These are phyloP conservation scores for Nothoprocta perdicaria DNA, from an alignment of 2,113 vertebrate species.

Conservation along the genomic window DNA sequence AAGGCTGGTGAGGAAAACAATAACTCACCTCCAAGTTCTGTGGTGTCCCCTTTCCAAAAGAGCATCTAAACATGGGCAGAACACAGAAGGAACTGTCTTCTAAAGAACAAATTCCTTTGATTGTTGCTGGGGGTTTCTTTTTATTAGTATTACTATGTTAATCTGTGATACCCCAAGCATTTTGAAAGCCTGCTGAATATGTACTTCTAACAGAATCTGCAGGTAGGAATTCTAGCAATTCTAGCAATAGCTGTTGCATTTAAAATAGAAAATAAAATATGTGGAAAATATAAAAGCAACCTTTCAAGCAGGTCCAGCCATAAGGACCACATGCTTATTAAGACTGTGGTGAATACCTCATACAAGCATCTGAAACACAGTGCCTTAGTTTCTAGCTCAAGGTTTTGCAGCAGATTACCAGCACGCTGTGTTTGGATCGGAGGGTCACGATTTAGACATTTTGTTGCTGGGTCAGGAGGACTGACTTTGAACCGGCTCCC, in stretches of 20 bases:
- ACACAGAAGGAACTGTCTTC: background rate
- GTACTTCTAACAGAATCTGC: background rate
- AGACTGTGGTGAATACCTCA: background rate
- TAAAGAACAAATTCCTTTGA: background rate
- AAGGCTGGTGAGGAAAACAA: background rate
- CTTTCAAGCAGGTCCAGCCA: background rate
- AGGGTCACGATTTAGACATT: background rate
- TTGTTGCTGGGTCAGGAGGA: background rate
- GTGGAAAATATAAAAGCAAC: background rate
- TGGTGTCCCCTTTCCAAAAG: rapidly evolving
- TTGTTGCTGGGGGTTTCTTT: background rate
- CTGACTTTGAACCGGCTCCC: background rate
- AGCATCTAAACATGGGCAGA: background rate
- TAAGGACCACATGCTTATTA: background rate
- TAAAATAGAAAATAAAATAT: background rate
- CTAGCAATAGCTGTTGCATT: background rate
- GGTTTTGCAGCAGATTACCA: background rate
- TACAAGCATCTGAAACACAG: background rate
- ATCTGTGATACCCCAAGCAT: background rate
- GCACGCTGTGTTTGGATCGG: background rate
- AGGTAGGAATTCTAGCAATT: background rate
- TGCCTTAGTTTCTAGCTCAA: background rate
- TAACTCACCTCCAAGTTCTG: background rate
- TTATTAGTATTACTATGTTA: too few relatives aligned
- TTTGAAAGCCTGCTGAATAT: background rate